A percentile compares a stretch with the other conserved stretches of the same genome.
phyloP scores from a whole-genome alignment of 1,140 invertebrate species.

The Penaeus indicus region DNA sequence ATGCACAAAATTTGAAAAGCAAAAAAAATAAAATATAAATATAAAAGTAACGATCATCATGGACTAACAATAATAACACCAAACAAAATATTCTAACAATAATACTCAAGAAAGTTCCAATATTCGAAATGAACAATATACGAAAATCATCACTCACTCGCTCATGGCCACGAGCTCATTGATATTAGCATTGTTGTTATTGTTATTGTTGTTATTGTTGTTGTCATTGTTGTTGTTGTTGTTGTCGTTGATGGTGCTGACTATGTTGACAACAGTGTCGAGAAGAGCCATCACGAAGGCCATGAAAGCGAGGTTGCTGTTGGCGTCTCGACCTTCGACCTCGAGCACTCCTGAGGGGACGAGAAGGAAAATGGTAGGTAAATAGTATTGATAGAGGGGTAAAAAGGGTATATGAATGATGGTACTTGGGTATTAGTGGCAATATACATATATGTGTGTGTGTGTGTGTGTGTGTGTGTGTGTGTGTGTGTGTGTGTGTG shows the following conservation, averaged over 20 bases:
- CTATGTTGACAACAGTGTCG: conserved; percentile 61
- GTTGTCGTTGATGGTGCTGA: conserved; percentile 59
- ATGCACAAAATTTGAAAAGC: too few species aligned
- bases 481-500: too few species aligned
- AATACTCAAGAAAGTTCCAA: not conserved
- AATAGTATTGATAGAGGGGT: not conserved
- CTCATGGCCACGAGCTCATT: conserved; percentile 58
- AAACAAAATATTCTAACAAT: too few species aligned
- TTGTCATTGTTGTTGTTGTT: conserved; percentile 66
- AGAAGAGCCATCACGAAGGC: conserved; percentile 59
- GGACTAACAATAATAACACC: too few species aligned
- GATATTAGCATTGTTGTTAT: conserved; percentile 60
- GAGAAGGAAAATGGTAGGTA: not conserved
- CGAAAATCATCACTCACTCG: conserved; percentile 38
- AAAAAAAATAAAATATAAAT: too few species aligned
- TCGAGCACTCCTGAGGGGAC: not conserved
- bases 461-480: too few species aligned
- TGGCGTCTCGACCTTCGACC: conserved; percentile 44
- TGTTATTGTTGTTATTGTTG: conserved; percentile 65
- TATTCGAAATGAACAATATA: not conserved
- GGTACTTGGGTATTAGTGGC: too few species aligned
- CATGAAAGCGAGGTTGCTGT: conserved; percentile 60
- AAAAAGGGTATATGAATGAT: too few species aligned
- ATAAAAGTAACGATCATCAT: too few species aligned
- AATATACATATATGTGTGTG: too few species aligned